Conservation (phyloP, 1,140 invertebrate species). For the Ylistrum balloti region DNA sequence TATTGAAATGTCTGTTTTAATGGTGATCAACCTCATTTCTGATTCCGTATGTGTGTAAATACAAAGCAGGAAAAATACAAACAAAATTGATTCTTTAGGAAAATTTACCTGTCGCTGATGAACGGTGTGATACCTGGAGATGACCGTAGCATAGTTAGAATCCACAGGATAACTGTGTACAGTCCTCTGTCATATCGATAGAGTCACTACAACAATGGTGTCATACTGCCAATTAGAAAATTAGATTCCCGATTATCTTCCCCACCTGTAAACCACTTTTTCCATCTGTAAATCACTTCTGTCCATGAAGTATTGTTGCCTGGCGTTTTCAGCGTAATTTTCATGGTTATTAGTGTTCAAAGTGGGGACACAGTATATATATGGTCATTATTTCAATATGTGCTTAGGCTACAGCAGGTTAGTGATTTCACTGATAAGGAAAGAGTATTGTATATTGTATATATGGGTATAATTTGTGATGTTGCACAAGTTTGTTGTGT, state of each 20-base stretch:
- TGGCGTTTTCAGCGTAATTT: background rate
- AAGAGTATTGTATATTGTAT: background rate
- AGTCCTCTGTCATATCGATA: background rate
- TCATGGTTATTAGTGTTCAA: background rate
- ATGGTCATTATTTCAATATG: background rate
- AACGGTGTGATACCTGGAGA: background rate
- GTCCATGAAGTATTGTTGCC: background rate
- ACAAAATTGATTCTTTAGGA: background rate
- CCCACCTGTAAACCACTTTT: background rate
- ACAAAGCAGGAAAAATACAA: background rate
- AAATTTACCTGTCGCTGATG: background rate
- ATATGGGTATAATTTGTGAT: background rate
- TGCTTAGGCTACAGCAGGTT: background rate
- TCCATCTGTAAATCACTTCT: background rate
- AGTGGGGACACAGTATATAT: background rate
- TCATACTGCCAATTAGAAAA: slow-evolving; percentile 5
- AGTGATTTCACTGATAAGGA: background rate
- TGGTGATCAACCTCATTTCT: background rate
- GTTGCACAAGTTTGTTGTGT: background rate
- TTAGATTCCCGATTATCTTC: background rate
- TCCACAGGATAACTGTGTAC: background rate
- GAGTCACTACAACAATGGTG: background rate
- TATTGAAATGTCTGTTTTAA: slow-evolving; percentile 22
- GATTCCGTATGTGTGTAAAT: background rate
- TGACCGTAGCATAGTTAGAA: background rate